Conservation (phyloP, 2,888 invertebrate species). For the Coelinius sp. region DNA sequence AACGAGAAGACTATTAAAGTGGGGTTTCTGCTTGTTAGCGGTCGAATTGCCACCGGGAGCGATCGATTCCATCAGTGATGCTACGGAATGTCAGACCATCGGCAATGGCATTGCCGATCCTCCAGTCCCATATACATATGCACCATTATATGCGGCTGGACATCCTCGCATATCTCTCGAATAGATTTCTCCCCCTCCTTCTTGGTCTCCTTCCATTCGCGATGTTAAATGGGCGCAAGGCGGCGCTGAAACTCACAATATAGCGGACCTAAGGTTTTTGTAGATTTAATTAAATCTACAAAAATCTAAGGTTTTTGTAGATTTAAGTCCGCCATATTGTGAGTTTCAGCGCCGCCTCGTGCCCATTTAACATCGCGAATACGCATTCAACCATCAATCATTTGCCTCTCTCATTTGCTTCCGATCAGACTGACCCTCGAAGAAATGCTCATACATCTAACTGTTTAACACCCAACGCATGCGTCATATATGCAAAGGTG, state of each 20-base stretch:
- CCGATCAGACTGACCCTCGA: neutral
- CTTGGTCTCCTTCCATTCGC: neutral
- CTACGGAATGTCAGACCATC: neutral
- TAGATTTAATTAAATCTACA: too few relatives aligned
- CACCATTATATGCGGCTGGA: conserved; percentile 6
- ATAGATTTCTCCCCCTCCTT: conserved; percentile 3
- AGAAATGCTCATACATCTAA: neutral
- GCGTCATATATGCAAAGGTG: neutral
- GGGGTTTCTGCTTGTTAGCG: neutral
- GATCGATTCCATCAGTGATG: conserved; percentile 27
- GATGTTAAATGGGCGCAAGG: too few relatives aligned
- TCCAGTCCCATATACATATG: conserved; percentile 20
- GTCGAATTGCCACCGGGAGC: neutral
- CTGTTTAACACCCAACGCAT: conserved; percentile 6
- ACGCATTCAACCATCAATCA: neutral
- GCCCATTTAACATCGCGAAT: conserved; percentile 15
- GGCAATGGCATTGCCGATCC: neutral
- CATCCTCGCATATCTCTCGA: conserved; percentile 13
- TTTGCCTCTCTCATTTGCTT: neutral
- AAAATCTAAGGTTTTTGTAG: too few relatives aligned
- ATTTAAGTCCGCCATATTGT: neutral
- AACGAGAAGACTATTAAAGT: neutral
- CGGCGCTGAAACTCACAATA: too few relatives aligned
- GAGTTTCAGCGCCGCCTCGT: conserved; percentile 28
- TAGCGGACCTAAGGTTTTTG: too few relatives aligned